A percentile compares a stretch with the other conserved stretches of the same genome.
Conservation (phyloP, 2,797 vertebrate genomes). For the Danio tinwini region DNA sequence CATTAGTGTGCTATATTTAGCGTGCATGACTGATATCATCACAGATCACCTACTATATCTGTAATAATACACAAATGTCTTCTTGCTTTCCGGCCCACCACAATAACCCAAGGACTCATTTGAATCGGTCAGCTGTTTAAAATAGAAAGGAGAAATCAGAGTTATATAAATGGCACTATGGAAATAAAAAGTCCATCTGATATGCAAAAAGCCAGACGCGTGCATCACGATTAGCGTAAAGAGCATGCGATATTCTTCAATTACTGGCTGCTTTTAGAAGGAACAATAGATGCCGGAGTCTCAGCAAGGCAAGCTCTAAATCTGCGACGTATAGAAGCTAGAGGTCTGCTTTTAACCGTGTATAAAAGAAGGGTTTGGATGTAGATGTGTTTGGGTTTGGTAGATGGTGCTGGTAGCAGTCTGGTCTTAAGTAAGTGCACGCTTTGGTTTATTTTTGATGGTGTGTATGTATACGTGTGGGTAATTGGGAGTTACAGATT, state of each 20-base stretch:
- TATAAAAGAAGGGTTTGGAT: slow-evolving; percentile 12
- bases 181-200: slow-evolving; percentile 53
- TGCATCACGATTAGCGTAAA: slow-evolving; percentile 29
- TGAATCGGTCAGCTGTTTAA: slow-evolving; percentile 45
- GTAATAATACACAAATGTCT: slow-evolving; percentile 35
- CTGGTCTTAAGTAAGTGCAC: slow-evolving; percentile 2
- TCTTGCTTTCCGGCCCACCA: slow-evolving; percentile 37
- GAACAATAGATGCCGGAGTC: background rate
- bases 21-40: slow-evolving; percentile 36
- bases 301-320: background rate
- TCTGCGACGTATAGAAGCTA: background rate
- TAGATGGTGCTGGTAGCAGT: background rate
- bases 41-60: slow-evolving; percentile 33
- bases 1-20: slow-evolving; percentile 40
- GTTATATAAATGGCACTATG: slow-evolving; percentile 35
- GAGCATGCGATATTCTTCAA: slow-evolving; percentile 54
- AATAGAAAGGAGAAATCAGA: slow-evolving; percentile 23
- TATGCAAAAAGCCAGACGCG: slow-evolving; percentile 48
- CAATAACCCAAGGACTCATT: slow-evolving; percentile 44
- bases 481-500: slow-evolving; percentile 45
- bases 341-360: background rate
- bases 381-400: slow-evolving; percentile 2
- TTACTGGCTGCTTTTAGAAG: slow-evolving; percentile 43
- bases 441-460: slow-evolving; percentile 26
- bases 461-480: slow-evolving; percentile 13